Conservation (phyloP, 2,888 invertebrate species). For the Caenorhabditis panamensis region DNA sequence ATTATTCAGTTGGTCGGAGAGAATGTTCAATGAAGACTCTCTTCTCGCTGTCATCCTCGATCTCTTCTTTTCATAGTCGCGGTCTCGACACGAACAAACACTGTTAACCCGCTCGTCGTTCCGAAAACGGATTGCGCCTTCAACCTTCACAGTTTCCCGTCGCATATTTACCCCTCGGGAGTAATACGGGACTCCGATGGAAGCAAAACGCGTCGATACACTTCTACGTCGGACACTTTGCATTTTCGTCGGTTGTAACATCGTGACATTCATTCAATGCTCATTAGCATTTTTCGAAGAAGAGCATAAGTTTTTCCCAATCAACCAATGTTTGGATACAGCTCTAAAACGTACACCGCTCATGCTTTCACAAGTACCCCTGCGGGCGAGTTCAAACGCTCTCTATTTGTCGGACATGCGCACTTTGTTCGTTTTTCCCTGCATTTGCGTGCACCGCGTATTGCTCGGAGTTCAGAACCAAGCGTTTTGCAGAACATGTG, state of each 20-base stretch:
- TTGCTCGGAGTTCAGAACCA: background rate
- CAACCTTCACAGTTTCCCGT: constrained; percentile 46
- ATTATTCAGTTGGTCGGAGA: constrained; percentile 11
- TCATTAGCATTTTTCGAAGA: too few relatives aligned
- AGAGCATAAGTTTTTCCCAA: too few relatives aligned
- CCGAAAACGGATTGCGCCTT: constrained; percentile 47
- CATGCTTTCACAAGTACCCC: background rate
- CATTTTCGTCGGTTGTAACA: constrained; percentile 25
- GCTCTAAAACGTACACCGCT: background rate
- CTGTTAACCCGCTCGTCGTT: constrained; percentile 34
- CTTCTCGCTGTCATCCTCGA: background rate
- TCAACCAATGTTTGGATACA: too few relatives aligned
- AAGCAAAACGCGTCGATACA: constrained; percentile 34
- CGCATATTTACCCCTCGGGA: constrained; percentile 45
- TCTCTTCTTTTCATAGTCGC: constrained; percentile 6
- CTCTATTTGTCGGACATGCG: background rate
- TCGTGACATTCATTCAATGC: too few relatives aligned
- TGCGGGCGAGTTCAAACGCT: background rate
- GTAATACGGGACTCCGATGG: constrained; percentile 40
- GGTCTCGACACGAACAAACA: constrained; percentile 36
- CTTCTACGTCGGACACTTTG: constrained; percentile 42
- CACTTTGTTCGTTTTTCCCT: background rate
- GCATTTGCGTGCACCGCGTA: background rate
- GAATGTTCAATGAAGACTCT: background rate
- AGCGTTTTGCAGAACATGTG: background rate